Base-by-base conservation (phyloP, 2,113 vertebrate species). In the Alethe castanea region DNA sequence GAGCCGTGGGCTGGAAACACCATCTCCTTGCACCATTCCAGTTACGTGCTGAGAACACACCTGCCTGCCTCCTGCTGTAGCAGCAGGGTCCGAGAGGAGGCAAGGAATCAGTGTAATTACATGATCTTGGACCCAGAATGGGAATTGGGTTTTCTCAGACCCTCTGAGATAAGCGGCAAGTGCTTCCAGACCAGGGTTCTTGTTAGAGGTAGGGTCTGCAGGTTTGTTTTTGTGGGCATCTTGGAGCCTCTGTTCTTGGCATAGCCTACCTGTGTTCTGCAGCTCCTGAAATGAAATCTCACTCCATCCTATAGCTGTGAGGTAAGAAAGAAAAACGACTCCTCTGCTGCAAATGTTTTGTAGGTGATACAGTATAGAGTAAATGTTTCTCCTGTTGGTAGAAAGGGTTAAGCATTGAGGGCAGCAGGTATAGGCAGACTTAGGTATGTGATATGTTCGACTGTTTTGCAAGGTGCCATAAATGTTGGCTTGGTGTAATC, bases 381-480 rank as follows among this genome's bases (percentile, higher is more conserved):
- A 88, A 71, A 60, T 10, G 19, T 28, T 81, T 85, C 35, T 72
- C 28, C 26, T 78, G 2, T 81, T 80, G 77, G 26, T 56, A 61
- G 77, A 87, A 97, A 78, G 90, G 96, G 96, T 98, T 98, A 98
- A 97, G 81, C 40, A 33, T 42, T 53, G 88, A 94, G 96, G 94
- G 82, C 95, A 95, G 56, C 97, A 98, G 97, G 97, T 98, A 97
- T 42, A 94, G 96, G 93, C 98, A 98, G 95, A 97, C 96, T 94
- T 92, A 90, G 96, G 97, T 98, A 98, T 98, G 98, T 93, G 95
- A 94, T 97, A 90, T 97, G 95, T 96, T 97, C 19, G 38, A 76
- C 78, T 96, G 92, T 97, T 98, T 97, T 98, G 97, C 97, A 96
- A 97, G 96, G 97, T 98, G 92, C 97, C 97, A 69, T 96, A 94